Evolutionary conservation across 2,888 invertebrate genomes (phyloP), one percentile per base, ranked within the genome.

Genomic region (Amiota communis): DNA sequence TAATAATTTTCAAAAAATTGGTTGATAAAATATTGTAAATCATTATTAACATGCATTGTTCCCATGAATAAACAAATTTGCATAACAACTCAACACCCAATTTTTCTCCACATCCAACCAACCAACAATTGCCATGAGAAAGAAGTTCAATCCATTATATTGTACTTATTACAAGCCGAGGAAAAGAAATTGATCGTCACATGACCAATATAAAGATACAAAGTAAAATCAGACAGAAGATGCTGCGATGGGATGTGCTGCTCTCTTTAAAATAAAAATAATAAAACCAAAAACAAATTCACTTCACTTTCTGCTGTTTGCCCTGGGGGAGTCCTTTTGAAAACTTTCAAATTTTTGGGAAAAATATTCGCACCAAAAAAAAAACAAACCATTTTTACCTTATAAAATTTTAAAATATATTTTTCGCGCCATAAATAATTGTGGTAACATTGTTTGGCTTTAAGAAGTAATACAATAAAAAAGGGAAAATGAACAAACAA

Each of bases 21-120:
- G 36, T 2, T 6, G 8, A 36, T 36, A 36, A 36, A 36, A 36
- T 36, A 36, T 36, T 36, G 36, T 36, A 36, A 36, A 36, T 36
- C 36, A 36, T 36, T 36, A 36, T 36, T 36, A 36, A 36, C 36
- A 36, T 36, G 36, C 36, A 36, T 36, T 36, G 36, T 36, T 36
- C 36, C 36, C 36, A 36, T 36, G 36, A 36, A 36, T 36, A 36
- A 36, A 36, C 6, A 36, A 36, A 36, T 36, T 36, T 36, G 36
- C 36, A 36, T 36, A 36, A 36, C 51, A 68, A 68, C 67, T 68
- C 67, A 68, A 68, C 67, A 68, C 67, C 51, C 67, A 68, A 68
- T 68, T 68, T 36, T 36, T 36, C 36, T 36, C 1, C 36, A 36
- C 36, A 36, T 6, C 8, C 36, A 36, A 36, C 36, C 36, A 36